phyloP scores from a whole-genome alignment of 2,888 invertebrate species.

The Criorhina ranunculi region DNA sequence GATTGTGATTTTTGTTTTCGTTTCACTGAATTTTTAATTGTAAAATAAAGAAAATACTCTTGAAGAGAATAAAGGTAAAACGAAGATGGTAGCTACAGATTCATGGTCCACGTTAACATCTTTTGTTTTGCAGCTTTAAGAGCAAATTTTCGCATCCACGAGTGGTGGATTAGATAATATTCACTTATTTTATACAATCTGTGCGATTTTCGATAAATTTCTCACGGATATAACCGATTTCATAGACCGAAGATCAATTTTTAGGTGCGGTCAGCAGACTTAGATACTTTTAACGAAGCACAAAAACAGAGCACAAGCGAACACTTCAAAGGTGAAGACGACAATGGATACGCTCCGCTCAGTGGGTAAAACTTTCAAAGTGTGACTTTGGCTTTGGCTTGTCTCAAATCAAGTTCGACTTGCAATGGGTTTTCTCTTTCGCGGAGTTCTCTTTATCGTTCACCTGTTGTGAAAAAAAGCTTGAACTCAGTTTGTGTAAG shows the following conservation, averaged over 20 bases:
- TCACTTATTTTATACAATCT: background rate
- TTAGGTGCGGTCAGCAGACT: constrained; percentile 70
- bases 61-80: constrained; percentile 39
- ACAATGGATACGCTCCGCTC: constrained; percentile 61
- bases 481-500: constrained; percentile 48
- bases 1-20: constrained; percentile 32
- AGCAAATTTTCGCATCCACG: constrained; percentile 4
- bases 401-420: constrained; percentile 47
- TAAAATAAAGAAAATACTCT: constrained; percentile 19
- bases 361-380: constrained; percentile 66
- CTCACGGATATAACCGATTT: constrained; percentile 6
- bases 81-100: constrained; percentile 28
- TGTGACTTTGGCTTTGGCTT: no score
- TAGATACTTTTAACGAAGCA: constrained; percentile 65
- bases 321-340: constrained; percentile 73
- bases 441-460: constrained; percentile 46
- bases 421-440: constrained; percentile 46
- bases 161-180: background rate
- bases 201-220: constrained; percentile 28
- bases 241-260: constrained; percentile 42
- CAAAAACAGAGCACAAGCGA: constrained; percentile 71
- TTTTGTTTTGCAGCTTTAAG: constrained; percentile 15
- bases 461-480: constrained; percentile 70
- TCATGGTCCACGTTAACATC: constrained; percentile 22
- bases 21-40: constrained; percentile 42